A percentile compares a stretch with the other conserved stretches of the same genome.
These are phyloP conservation scores for Drosophila saltans DNA, from an alignment of 1,140 invertebrate species.

Conservation along the genomic window DNA sequence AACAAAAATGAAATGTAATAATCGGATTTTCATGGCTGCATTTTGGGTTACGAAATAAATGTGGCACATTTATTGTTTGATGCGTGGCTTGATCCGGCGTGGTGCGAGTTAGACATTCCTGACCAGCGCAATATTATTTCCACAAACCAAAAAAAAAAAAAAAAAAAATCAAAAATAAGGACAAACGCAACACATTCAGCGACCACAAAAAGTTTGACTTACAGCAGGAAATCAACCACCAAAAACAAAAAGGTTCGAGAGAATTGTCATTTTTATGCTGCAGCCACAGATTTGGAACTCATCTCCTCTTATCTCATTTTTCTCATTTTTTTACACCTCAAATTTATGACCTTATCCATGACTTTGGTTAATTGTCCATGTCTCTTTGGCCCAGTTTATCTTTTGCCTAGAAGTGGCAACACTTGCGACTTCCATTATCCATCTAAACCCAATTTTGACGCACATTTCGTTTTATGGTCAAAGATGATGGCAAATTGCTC, in stretches of 20 bases:
- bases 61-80: constrained; percentile 69
- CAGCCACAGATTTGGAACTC: not conserved
- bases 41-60: constrained; percentile 42
- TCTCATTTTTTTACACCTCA: constrained; percentile 66
- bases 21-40: constrained; percentile 73
- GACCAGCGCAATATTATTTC: constrained; percentile 57
- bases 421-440: constrained; percentile 65
- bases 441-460: constrained; percentile 39
- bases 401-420: constrained; percentile 50
- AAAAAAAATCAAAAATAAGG: no score
- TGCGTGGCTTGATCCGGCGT: not conserved
- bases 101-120: constrained; percentile 38
- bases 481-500: constrained; percentile 72
- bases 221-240: constrained; percentile 59
- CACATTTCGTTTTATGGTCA: constrained; percentile 53
- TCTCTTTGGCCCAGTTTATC: constrained; percentile 41
- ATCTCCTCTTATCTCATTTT: not conserved
- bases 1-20: constrained; percentile 57
- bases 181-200: constrained; percentile 34
- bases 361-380: constrained; percentile 64
- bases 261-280: constrained; percentile 36
- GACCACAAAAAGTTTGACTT: constrained; percentile 46
- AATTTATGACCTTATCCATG: constrained; percentile 59
- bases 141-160: constrained; percentile 36
- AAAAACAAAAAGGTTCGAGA: constrained; percentile 47